A percentile compares a stretch with the other conserved stretches of the same genome.
Evolutionary conservation across 2,113 vertebrate genomes (phyloP).

Genomic region (Hypanus sabinus): DNA sequence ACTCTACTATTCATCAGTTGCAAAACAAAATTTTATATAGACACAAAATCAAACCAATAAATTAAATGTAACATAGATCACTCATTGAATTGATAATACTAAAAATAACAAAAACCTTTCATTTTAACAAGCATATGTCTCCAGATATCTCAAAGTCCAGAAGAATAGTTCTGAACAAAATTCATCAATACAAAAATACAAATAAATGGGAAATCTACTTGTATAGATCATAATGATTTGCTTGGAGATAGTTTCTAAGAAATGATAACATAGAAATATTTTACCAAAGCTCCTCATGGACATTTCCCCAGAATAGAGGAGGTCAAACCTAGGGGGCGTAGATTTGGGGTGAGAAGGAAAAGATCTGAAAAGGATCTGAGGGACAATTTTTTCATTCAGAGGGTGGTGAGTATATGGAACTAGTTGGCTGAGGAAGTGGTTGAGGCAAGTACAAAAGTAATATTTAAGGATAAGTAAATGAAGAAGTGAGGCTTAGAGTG

Average conservation of each 20-base stretch:
- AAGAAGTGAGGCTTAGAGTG: too few relatives aligned
- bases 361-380: too few relatives aligned
- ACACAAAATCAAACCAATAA: not conserved
- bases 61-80: not conserved
- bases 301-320: too few relatives aligned
- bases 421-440: too few relatives aligned
- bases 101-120: not conserved
- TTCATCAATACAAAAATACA: not conserved
- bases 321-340: too few relatives aligned
- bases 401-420: too few relatives aligned
- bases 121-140: too few relatives aligned
- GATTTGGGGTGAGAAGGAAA: too few relatives aligned
- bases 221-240: not conserved
- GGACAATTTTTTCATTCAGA: too few relatives aligned
- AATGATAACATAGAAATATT: not conserved
- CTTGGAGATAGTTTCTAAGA: not conserved
- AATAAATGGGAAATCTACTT: not conserved
- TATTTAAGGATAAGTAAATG: too few relatives aligned
- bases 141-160: too few relatives aligned
- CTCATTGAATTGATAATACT: not conserved
- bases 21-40: not conserved
- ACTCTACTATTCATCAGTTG: not conserved
- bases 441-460: too few relatives aligned
- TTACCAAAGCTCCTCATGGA: not conserved
- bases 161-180: not conserved